Evolutionary conservation across 1,140 invertebrate genomes (phyloP), one percentile per base, ranked within the genome.

Genomic region (Penaeus chinensis): DNA sequence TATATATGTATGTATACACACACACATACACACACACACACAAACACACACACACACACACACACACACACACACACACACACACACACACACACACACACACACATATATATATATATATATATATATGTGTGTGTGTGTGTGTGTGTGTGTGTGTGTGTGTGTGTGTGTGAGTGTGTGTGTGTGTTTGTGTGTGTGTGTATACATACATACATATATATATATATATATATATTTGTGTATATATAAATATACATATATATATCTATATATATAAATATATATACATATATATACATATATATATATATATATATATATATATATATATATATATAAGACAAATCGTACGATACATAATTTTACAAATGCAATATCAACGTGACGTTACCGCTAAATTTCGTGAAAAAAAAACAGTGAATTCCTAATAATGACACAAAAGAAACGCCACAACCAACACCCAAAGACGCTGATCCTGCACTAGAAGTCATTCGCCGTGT

Each of bases 221-320:
- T 71, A 71, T 71, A 22, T 71, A 71, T 71, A 71, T 71, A 71
- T 71, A 18, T 71, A 4, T 71, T 0, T 74, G 10, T 24, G 37
- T 74, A 13, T 24, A 7, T 24, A 16, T 37, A 4, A 16, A 19
- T 13, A 32, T 19, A 74, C 8, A 19, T 18, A 74, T 32, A n/a
- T 7, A 32, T 74, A 11, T 24, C 16, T 32, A 19, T 32, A 37
- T 74, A 27, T 74, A 18, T 13, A 74, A 24, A 13, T 71, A 20
- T n/a, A 32, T 71, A 24, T n/a, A 37, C 32, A 24, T 74, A 74
- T 74, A 74, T 74, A 74, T 74, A 74, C 37, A 74, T 27, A 27
- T 74, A 74, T 74, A 74, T 74, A 27, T 74, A 74, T 74, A 74
- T 74, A 74, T 32, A 74, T 74, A 74, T 16, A 74, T 74, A 71